phyloP scores from a whole-genome alignment of 2,113 vertebrate species.

The Mustelus asterias region DNA sequence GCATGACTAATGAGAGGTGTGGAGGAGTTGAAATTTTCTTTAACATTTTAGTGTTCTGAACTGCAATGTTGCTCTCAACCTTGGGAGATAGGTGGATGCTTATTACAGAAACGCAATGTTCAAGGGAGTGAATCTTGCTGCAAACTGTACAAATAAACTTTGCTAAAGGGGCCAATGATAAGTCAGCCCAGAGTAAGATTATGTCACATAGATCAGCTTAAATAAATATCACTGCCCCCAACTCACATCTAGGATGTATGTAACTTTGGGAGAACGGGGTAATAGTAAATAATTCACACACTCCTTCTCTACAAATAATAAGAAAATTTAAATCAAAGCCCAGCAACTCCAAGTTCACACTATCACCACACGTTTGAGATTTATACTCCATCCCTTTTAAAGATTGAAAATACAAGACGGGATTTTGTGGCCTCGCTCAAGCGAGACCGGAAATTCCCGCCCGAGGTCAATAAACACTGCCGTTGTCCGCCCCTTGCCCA shows the following conservation, averaged over 20 bases:
- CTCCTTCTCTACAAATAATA: background rate
- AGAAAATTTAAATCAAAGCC: background rate
- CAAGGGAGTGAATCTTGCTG: background rate
- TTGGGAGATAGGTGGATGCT: background rate
- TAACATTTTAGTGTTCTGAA: background rate
- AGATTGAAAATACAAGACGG: too few relatives aligned
- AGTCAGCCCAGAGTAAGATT: background rate
- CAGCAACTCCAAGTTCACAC: background rate
- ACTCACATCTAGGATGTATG: background rate
- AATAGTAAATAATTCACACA: background rate
- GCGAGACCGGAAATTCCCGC: too few relatives aligned
- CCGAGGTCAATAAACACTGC: too few relatives aligned
- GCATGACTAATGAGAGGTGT: background rate
- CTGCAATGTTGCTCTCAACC: background rate
- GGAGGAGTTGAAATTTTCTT: background rate
- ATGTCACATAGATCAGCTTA: background rate
- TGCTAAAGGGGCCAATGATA: background rate
- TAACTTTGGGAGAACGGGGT: background rate
- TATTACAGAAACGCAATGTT: background rate
- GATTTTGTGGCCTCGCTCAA: too few relatives aligned
- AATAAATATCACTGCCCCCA: background rate
- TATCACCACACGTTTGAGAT: background rate
- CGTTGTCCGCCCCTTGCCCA: too few relatives aligned
- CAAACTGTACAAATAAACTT: background rate
- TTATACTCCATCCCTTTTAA: background rate